phyloP scores from a whole-genome alignment of 2,113 vertebrate genomes.

The Oceanites oceanicus region DNA sequence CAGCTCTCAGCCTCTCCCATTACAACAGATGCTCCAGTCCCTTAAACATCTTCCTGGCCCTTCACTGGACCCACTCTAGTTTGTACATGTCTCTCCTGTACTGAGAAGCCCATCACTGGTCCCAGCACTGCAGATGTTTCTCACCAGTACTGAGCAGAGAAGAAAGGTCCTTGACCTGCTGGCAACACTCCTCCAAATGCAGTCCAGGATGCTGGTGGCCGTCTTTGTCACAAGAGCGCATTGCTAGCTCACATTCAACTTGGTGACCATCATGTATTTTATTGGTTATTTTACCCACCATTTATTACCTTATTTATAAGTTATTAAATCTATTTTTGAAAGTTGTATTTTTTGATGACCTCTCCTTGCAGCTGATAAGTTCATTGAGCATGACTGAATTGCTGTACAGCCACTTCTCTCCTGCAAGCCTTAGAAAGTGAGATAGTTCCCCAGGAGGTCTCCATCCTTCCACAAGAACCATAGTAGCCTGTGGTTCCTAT shows the following conservation, averaged over 20 bases:
- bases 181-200: neutral
- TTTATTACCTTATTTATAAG: neutral
- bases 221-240: neutral
- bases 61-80: neutral
- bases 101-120: neutral
- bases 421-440: neutral
- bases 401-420: neutral
- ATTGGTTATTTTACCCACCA: neutral
- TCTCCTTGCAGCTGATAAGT: neutral
- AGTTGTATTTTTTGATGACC: neutral
- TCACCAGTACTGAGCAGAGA: neutral
- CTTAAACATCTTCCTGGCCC: neutral
- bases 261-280: rapidly evolving
- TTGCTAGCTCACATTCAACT: neutral
- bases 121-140: neutral
- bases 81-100: rapidly evolving
- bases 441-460: neutral
- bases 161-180: no score
- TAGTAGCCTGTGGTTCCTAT: neutral
- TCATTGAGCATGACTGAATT: neutral
- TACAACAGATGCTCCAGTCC: neutral
- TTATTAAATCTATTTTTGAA: neutral
- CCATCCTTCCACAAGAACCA: neutral
- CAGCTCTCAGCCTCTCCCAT: neutral
- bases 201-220: neutral